Evolutionary conservation across 2,797 vertebrate species (phyloP).

Genomic region (Serranus cabrilla): DNA sequence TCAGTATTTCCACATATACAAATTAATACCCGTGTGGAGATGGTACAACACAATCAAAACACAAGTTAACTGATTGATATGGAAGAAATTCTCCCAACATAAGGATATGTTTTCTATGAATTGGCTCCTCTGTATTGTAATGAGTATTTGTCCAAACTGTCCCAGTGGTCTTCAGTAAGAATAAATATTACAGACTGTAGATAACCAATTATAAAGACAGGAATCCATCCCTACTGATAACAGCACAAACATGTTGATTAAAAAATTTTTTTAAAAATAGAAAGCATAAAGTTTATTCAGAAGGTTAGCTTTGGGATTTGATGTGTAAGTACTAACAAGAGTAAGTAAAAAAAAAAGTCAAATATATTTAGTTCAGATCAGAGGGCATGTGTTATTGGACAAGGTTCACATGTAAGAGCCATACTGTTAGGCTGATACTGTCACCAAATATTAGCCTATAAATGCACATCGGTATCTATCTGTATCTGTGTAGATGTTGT

Average conservation of each 20-base stretch:
- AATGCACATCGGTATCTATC: too few relatives aligned
- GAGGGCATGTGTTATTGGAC: not conserved
- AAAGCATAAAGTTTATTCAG: not conserved
- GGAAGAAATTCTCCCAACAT: not conserved
- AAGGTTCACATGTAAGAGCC: not conserved
- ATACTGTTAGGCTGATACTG: too few relatives aligned
- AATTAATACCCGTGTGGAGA: not conserved
- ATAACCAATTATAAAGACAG: not conserved
- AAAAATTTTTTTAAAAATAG: not conserved
- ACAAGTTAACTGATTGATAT: not conserved
- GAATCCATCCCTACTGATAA: not conserved
- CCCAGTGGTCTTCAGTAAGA: not conserved
- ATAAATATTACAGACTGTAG: conserved; percentile 1
- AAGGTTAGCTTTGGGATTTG: not conserved
- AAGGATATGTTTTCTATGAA: not conserved
- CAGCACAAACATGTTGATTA: not conserved
- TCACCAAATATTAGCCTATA: too few relatives aligned
- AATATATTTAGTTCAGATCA: not conserved
- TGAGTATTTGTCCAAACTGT: not conserved
- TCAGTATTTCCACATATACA: not conserved
- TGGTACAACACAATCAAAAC: not conserved
- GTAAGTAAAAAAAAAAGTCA: not conserved
- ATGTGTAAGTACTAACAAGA: not conserved
- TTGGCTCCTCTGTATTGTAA: not conserved
- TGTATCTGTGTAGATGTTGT: too few relatives aligned